A percentile compares a stretch with the other conserved stretches of the same genome.
Conservation (phyloP, 2,113 vertebrate genomes). For the Oreochromis spilurus region DNA sequence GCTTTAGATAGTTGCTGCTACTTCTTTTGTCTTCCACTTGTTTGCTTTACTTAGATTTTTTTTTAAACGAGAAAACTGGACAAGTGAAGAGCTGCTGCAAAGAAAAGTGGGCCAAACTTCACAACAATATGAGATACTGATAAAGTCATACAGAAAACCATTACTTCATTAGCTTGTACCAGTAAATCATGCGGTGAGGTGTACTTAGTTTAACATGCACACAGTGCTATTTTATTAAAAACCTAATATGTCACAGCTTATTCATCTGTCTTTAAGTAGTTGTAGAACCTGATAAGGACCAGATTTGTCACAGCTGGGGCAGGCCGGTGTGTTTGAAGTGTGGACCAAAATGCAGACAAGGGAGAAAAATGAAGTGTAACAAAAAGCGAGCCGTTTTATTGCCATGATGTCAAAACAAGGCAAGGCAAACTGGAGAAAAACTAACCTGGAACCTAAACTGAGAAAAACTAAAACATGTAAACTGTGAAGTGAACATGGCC, state of each 20-base stretch:
- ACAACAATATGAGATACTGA: not conserved
- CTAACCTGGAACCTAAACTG: not conserved
- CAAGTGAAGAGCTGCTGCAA: not conserved
- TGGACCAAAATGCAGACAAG: accelerated
- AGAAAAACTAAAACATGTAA: not conserved
- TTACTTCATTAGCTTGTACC: not conserved
- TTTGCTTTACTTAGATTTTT: not conserved
- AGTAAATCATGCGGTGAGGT: not conserved
- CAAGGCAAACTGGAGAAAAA: not conserved
- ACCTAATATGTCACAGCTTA: not conserved
- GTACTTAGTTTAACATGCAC: not conserved
- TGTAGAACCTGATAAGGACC: not conserved
- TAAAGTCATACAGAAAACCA: not conserved
- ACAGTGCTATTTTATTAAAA: not conserved
- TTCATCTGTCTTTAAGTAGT: not conserved
- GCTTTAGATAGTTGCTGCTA: not conserved
- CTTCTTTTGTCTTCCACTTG: not conserved
- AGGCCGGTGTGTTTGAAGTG: not conserved
- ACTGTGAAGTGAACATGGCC: too few species aligned
- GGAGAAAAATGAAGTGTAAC: not conserved
- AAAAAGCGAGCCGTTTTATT: not conserved
- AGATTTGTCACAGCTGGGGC: not conserved
- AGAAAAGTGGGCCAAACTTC: not conserved
- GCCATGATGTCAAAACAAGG: not conserved
- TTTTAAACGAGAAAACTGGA: not conserved